These are phyloP conservation scores for Burhinus oedicnemus DNA, from an alignment of 2,113 vertebrate species.

Conservation along the genomic window DNA sequence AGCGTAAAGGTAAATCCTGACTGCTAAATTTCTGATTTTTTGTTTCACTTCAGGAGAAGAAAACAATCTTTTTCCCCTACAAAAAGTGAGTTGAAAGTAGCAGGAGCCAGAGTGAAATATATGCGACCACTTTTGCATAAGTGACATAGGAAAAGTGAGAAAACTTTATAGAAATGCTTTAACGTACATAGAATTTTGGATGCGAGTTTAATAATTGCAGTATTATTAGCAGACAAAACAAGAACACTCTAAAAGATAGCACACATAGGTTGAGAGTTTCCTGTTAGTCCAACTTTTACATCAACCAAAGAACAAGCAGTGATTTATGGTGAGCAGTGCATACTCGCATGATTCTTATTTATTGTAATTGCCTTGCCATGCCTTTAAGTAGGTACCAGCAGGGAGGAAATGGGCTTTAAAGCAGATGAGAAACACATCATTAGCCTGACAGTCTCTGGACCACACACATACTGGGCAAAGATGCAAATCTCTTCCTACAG, in stretches of 20 bases:
- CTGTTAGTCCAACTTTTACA: background rate
- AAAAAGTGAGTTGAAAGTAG: background rate
- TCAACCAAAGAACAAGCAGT: background rate
- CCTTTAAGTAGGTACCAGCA: conserved; percentile 4
- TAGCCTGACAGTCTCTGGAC: conserved; percentile 24
- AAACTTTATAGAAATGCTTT: background rate
- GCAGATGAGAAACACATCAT: conserved; percentile 3
- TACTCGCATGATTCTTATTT: background rate
- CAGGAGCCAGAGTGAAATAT: background rate
- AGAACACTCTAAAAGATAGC: background rate
- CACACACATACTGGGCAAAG: background rate
- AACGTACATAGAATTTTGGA: background rate
- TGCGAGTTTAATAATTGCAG: background rate
- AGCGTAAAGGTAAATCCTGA: background rate
- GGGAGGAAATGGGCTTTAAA: conserved; percentile 32
- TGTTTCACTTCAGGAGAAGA: background rate
- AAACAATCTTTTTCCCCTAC: background rate
- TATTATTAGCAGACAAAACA: background rate
- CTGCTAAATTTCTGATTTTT: background rate
- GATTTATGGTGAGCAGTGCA: background rate
- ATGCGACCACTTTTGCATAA: background rate
- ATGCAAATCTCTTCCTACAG: background rate
- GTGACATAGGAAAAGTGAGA: background rate
- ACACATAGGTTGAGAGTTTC: background rate
- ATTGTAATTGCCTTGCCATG: background rate